Evolutionary conservation across 2,888 invertebrate species (phyloP), one percentile per base, ranked within the genome.

Genomic region (Ctenicera cuprea): DNA sequence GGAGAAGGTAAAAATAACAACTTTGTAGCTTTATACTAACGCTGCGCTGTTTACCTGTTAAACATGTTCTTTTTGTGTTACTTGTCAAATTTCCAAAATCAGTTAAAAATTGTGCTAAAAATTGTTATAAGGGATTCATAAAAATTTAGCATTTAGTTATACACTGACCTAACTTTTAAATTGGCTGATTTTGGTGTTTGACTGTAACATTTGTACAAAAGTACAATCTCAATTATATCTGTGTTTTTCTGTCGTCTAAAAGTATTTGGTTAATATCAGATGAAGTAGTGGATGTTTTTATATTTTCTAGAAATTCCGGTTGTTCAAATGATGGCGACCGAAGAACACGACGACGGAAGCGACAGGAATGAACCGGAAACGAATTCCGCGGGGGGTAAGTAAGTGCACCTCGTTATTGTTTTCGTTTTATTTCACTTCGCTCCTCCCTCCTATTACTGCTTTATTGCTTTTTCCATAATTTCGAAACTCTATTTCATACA

Each of bases 321-420:
- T 83, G 92, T 94, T 81, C 92, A 93, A 54, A 92, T 89, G 77
- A 89, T 90, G 85, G 89, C 89, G 66, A 90, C 88, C 38, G 89
- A 89, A 71, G 88, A 88, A 79, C 87, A 92, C 87, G 86, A 92
- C 88, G 81, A 92, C 87, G 91, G 91, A 87, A 87, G 90, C 88
- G 78, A 89, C 87, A 84, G 90, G 87, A 88, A 90, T 87, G 87
- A 91, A 88, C 91, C 90, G 86, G 89, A 88, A 85, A 88, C 88
- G 86, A 88, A 87, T 85, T 89, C 89, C 84, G 91, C 91, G 88
- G 92, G 92, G 90, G 94, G 94, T 94, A 92, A 94, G 94, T 93
- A 92, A 92, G 92, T 93, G 92, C 48, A 69, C 22, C 50, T 62
- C 50, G 61, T 69, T 61, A 50, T 22, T 33, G 48, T 37, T 61